phyloP scores from a whole-genome alignment of 2,113 vertebrate species.

The Hucho hucho region DNA sequence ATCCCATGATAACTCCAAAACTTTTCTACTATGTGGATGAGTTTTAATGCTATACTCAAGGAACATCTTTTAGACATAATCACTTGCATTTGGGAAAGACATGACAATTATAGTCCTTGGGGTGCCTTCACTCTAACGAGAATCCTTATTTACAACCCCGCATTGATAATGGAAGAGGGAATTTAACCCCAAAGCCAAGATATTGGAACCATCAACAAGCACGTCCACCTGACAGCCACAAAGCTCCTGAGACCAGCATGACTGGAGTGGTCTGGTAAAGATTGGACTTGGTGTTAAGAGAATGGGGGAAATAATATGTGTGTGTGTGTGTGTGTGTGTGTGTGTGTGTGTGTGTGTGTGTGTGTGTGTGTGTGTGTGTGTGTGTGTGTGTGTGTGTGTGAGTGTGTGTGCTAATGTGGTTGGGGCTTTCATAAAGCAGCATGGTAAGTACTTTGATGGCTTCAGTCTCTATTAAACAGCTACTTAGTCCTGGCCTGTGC shows the following conservation, averaged over 20 bases:
- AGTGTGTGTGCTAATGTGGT: neutral
- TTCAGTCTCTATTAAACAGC: slow-evolving; percentile 55
- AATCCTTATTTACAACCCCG: neutral
- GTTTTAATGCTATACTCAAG: slow-evolving; percentile 5
- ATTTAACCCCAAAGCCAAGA: slow-evolving; percentile 3
- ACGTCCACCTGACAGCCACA: slow-evolving; percentile 38
- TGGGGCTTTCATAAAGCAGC: slow-evolving; percentile 8
- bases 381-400: slow-evolving; percentile 3
- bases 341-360: neutral
- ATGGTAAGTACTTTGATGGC: slow-evolving; percentile 50
- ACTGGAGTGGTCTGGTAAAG: slow-evolving; percentile 7
- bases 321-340: neutral
- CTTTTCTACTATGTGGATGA: too few relatives aligned
- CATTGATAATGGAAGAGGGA: slow-evolving; percentile 12
- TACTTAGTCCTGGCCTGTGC: slow-evolving; percentile 42
- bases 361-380: slow-evolving; percentile 4
- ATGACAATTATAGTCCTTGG: too few relatives aligned
- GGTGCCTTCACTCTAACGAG: too few relatives aligned
- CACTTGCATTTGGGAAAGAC: neutral
- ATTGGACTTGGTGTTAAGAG: slow-evolving; percentile 1
- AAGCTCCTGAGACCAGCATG: slow-evolving; percentile 32
- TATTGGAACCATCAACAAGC: slow-evolving; percentile 28
- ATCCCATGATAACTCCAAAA: too few relatives aligned
- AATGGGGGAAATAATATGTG: neutral
- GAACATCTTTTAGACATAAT: slow-evolving; percentile 28